Conservation (phyloP, 2,888 invertebrate species). For the Lasioglossum calceatum region DNA sequence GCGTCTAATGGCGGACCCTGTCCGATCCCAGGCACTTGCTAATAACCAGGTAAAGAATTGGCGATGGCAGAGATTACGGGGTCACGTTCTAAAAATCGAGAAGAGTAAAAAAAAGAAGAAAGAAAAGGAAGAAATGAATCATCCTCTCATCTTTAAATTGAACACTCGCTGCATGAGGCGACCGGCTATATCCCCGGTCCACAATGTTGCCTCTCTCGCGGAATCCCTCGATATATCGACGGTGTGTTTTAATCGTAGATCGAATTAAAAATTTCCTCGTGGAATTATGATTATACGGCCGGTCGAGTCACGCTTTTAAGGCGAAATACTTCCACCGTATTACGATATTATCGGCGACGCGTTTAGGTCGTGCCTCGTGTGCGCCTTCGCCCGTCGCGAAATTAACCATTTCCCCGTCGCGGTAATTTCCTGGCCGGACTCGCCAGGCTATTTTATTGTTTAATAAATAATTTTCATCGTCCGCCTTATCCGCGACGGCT, state of each 20-base stretch:
- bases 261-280: background rate
- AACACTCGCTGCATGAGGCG: conserved; percentile 15
- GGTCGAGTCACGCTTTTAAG: conserved; percentile 35
- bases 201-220: conserved; percentile 21
- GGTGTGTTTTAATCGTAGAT: conserved; percentile 14
- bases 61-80: conserved; percentile 64
- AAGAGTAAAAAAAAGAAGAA: background rate
- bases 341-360: conserved; percentile 40
- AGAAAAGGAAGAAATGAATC: background rate
- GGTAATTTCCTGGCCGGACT: conserved; percentile 21
- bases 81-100: conserved; percentile 61
- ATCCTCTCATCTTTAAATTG: conserved; percentile 51
- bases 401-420: conserved; percentile 25
- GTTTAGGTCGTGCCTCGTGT: conserved; percentile 18
- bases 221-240: conserved; percentile 28
- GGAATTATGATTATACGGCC: conserved; percentile 35
- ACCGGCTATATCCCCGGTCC: conserved; percentile 32
- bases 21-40: conserved; percentile 31
- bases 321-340: conserved; percentile 23
- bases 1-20: conserved; percentile 1
- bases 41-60: conserved; percentile 52
- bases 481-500: background rate
- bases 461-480: conserved; percentile 36
- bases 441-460: conserved; percentile 17
- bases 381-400: background rate